Evolutionary conservation across 2,797 vertebrate genomes (phyloP).

Genomic region (Cetoscarus ocellatus): DNA sequence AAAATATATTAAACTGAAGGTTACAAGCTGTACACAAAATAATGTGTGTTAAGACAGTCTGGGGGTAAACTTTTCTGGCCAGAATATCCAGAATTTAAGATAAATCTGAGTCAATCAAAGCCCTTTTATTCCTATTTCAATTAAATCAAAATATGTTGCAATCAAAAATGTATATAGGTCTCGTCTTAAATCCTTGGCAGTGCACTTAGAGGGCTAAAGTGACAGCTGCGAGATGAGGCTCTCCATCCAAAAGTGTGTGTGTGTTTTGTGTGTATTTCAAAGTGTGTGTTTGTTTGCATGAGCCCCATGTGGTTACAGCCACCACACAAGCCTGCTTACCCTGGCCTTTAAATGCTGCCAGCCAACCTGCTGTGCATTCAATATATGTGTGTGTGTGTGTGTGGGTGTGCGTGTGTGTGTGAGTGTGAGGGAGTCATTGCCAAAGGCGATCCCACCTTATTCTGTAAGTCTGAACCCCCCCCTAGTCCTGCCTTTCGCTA

Average conservation of each 20-base stretch:
- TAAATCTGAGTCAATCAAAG: no score
- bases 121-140: not conserved
- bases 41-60: no score
- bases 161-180: slow-evolving; percentile 1
- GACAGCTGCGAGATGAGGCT: slow-evolving; percentile 77
- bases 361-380: slow-evolving; percentile 61
- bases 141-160: not conserved
- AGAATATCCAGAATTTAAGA: no score
- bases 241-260: slow-evolving; percentile 15
- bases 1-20: no score
- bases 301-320: slow-evolving; percentile 56
- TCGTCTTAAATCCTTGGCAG: slow-evolving; percentile 33
- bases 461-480: slow-evolving; percentile 51
- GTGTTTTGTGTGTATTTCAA: slow-evolving; percentile 15
- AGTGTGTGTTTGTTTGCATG: slow-evolving; percentile 47
- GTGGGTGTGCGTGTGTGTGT: slow-evolving; percentile 2
- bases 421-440: slow-evolving; percentile 33
- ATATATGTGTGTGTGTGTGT: slow-evolving; percentile 8
- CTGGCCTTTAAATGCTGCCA: slow-evolving; percentile 75
- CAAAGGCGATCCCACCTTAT: slow-evolving; percentile 67
- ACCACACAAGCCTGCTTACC: slow-evolving; percentile 48
- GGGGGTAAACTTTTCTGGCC: no score
- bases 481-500: slow-evolving; percentile 53
- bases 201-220: slow-evolving; percentile 28
- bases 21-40: no score